A percentile compares a stretch with the other conserved stretches of the same genome.
Conservation (phyloP, 2,113 vertebrate genomes). For the Microcebus lehilahytsara region DNA sequence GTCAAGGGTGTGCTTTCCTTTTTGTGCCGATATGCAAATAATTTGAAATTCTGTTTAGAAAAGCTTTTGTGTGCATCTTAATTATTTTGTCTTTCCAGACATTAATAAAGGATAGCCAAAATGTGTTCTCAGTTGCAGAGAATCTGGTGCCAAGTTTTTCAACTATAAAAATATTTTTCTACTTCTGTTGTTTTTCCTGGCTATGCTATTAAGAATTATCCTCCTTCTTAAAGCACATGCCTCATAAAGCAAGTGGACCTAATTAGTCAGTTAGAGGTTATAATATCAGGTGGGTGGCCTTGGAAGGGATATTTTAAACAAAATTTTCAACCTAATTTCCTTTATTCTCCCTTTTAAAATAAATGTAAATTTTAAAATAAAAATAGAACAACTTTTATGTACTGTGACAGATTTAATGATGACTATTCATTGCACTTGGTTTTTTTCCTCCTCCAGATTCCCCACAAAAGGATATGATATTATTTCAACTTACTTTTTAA, state of each 20-base stretch:
- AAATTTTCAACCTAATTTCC: conserved; percentile 1
- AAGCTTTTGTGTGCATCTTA: conserved; percentile 59
- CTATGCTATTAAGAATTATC: conserved; percentile 60
- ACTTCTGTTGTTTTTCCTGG: conserved; percentile 74
- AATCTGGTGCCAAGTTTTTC: conserved; percentile 56
- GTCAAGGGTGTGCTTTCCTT: conserved; percentile 19
- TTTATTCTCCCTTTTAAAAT: conserved; percentile 41
- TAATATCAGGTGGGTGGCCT: conserved; percentile 63
- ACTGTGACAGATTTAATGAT: not conserved
- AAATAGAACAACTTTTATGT: not conserved
- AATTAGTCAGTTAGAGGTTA: conserved; percentile 54
- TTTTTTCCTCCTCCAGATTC: not conserved
- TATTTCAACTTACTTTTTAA: not conserved
- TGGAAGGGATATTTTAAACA: conserved; percentile 46
- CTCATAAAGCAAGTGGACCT: conserved; percentile 56
- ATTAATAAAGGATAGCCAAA: conserved; percentile 54
- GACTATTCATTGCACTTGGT: not conserved
- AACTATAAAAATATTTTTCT: conserved; percentile 72
- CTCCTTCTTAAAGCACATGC: conserved; percentile 35
- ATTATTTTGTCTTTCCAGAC: conserved; percentile 62
- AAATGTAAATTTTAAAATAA: conserved; percentile 54
- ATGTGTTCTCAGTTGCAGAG: conserved; percentile 59
- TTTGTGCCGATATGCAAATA: conserved; percentile 56
- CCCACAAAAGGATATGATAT: not conserved
- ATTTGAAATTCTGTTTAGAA: not conserved